Evolutionary conservation across 53 echinoderm and acorn worm species (phyloP), one percentile per base, ranked within the genome.

Genomic region (Holothuria leucospilota): DNA sequence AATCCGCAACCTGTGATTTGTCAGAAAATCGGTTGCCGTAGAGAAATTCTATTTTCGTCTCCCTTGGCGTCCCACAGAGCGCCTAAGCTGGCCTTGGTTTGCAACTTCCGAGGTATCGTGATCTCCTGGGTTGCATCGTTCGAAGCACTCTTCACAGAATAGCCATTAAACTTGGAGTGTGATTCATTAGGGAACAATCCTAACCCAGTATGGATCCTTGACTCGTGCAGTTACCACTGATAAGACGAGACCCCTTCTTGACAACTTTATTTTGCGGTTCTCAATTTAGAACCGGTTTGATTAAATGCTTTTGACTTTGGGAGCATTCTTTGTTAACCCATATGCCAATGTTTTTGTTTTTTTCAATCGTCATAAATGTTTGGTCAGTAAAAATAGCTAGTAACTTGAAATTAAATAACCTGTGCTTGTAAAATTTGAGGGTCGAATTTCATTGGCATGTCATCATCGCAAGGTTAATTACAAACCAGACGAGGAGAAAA

Each of bases 1-100:
- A 38, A 60, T 56, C 38, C 42, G 62, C 80, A 80, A 80, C 56
- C 61, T 75, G 75, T 75, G 75, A 75, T 41, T 75, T 49, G 8
- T 26, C 75, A 51, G 28, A 25, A 51, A 75, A 75, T 41, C 53
- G 41, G 75, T 75, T 75, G 75, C 52, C 75, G 75, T 30, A 39
- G 34, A 38, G 51, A 29, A 51, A 59, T 13, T 80, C 84, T 83
- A 83, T 83, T 83, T 83, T 42, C 20, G 68, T 67, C 65, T 24
- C 65, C 38, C n/a, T 51, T 83, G 84, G 84, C 68, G 84, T 83
- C 84, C 68, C 65, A 67, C 84, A 83, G 84, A 83, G 84, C 25
- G 42, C 68, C 65, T 83, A 83, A 63, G 65, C 84, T 64, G 84
- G 39, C 51, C 64, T 67, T 67, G 68, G 84, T 83, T 83, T 83